Percentiles rank a stretch among this genome's conserved stretches.
These are phyloP conservation scores for Liodrosophila aerea DNA, from an alignment of 2,888 invertebrate species.

Conservation along the genomic window DNA sequence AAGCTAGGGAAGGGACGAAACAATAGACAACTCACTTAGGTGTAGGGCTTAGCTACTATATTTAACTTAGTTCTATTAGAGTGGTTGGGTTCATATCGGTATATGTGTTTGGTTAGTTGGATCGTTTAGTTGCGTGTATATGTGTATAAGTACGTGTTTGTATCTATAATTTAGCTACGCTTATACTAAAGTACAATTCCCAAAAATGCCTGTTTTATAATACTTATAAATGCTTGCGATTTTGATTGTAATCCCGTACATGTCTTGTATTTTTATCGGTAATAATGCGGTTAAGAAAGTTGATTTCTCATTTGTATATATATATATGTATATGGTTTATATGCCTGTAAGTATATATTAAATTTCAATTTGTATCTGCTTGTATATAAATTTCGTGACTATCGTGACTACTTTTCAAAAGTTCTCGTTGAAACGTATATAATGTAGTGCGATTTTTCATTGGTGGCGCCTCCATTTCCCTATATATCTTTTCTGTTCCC, in stretches of 20 bases:
- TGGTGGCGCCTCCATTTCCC: conserved; percentile 33
- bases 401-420: conserved; percentile 29
- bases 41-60: conserved; percentile 43
- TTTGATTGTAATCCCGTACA: conserved; percentile 49
- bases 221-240: conserved; percentile 72
- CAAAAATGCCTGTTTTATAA: conserved; percentile 64
- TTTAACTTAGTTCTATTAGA: conserved; percentile 49
- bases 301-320: conserved; percentile 50
- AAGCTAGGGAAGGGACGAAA: conserved; percentile 22
- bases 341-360: conserved; percentile 23
- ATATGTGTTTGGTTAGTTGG: conserved; percentile 30
- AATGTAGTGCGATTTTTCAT: conserved; percentile 41
- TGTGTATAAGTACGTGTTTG: conserved; percentile 19
- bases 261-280: conserved; percentile 33
- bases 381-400: conserved; percentile 38
- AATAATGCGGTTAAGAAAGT: conserved; percentile 48
- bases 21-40: conserved; percentile 48
- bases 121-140: conserved; percentile 4
- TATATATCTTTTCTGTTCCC: not conserved
- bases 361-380: conserved; percentile 7
- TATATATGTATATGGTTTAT: conserved; percentile 21
- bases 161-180: conserved; percentile 67
- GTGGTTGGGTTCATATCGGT: conserved; percentile 18
- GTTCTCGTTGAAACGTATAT: conserved; percentile 24
- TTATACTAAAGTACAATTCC: conserved; percentile 71